Evolutionary conservation across 2,888 invertebrate species (phyloP), one percentile per base, ranked within the genome.

Genomic region (Platypus cylindrus): DNA sequence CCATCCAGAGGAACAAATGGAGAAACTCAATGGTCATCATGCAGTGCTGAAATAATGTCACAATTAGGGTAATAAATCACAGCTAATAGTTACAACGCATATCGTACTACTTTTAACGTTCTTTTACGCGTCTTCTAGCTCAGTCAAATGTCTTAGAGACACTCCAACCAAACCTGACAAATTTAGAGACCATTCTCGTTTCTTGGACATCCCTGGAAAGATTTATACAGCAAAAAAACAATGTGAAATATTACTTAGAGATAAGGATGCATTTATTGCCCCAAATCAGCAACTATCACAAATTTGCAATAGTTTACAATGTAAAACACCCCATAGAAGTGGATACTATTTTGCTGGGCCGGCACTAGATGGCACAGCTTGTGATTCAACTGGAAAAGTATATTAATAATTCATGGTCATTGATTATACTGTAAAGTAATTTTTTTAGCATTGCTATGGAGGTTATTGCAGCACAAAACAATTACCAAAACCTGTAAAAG

Each of bases 261-360:
- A 83, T 51, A 65, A 60, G 44, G 78, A 81, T 52, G 81, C 83
- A 2, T 59, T 64, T 5, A 60, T 67, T 4, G 62, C 66, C 9
- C 61, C 59, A 1, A 55, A 60, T 27, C 61, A 59, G 47, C 46
- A 63, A 47, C 45, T 62, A 16, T 48, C 59, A 2, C 56, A 63
- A 17, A 66, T 72, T 40, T 84, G 83, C 54, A 66, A 69, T 37
- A 77, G 75, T 56, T 63, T 83, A 30, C 71, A 75, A 45, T 84
- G 83, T 52, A 70, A 73, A 50, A 74, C 77, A 12, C 81, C 82
- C 18, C 75, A 78, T 52, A 68, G 78, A 31, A 71, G 73, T 38
- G 82, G 81, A 8, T 78, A 71, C 60, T 83, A 79, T 56, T 75
- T 73, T 54, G 77, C 83, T 2, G 84, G 84, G 1, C 85, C 85